Evolutionary conservation across 2,113 vertebrate genomes (phyloP).

Genomic region (Mustelus asterias): DNA sequence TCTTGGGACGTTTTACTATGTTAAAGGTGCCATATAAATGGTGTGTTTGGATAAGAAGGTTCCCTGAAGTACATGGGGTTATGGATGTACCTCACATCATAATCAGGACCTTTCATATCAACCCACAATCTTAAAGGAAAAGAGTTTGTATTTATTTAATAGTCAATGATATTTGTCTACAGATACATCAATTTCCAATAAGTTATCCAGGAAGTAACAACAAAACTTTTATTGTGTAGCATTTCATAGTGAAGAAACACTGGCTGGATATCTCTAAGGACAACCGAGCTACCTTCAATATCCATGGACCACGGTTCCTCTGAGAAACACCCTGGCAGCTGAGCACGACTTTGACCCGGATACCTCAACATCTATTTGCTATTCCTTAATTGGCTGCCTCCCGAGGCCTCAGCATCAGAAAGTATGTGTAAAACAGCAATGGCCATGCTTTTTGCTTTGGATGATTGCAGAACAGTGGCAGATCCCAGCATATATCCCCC

Average conservation of each 20-base stretch:
- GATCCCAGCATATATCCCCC: not conserved
- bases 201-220: too few species aligned
- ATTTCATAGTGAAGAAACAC: too few species aligned
- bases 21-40: not conserved
- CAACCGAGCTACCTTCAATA: not conserved
- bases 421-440: not conserved
- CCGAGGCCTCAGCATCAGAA: not conserved
- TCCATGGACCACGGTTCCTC: not conserved
- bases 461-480: not conserved
- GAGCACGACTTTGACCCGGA: not conserved
- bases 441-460: not conserved
- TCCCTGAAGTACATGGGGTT: not conserved
- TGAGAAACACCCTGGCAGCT: not conserved
- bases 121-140: too few species aligned
- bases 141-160: too few species aligned
- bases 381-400: too few species aligned
- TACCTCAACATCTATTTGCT: not conserved
- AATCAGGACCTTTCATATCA: not conserved
- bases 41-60: not conserved
- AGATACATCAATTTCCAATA: too few species aligned
- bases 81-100: not conserved
- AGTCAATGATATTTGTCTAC: too few species aligned
- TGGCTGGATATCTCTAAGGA: too few species aligned
- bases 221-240: too few species aligned
- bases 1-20: not conserved